Evolutionary conservation across 1,140 invertebrate genomes (phyloP).

Genomic region (Musca domestica): DNA sequence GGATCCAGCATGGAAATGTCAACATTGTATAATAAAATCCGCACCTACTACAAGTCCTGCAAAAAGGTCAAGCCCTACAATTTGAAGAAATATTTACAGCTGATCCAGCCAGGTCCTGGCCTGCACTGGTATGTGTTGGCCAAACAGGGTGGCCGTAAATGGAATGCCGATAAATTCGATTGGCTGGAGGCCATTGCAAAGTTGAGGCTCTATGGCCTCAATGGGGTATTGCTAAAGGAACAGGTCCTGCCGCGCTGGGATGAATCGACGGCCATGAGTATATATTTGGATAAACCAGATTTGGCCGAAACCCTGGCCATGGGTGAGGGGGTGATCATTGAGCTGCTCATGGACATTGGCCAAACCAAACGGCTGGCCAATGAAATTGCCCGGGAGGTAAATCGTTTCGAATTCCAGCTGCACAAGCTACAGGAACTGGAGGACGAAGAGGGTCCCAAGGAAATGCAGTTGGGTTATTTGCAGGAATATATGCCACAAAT

Average conservation of each 20-base stretch:
- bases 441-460: constrained; percentile 44
- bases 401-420: constrained; percentile 38
- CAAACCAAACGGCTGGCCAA: constrained; percentile 47
- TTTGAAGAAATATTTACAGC: constrained; percentile 45
- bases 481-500: constrained; percentile 41
- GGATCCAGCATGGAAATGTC: not conserved
- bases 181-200: constrained; percentile 42
- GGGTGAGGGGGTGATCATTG: constrained; percentile 47
- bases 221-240: constrained; percentile 43
- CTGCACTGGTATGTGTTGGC: constrained; percentile 40
- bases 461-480: constrained; percentile 45
- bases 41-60: constrained; percentile 44
- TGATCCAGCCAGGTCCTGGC: constrained; percentile 34
- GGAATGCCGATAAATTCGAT: constrained; percentile 39
- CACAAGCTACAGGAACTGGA: constrained; percentile 46
- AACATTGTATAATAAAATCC: constrained; percentile 33
- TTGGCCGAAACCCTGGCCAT: constrained; percentile 40
- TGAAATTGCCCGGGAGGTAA: constrained; percentile 39
- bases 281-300: constrained; percentile 46
- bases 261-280: constrained; percentile 37
- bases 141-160: constrained; percentile 32
- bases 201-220: constrained; percentile 40
- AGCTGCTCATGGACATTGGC: constrained; percentile 45
- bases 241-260: constrained; percentile 48
- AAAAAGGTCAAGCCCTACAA: constrained; percentile 49